These are phyloP conservation scores for Meriones psammophilus DNA, from an alignment of 2,797 vertebrate species.

Conservation along the genomic window DNA sequence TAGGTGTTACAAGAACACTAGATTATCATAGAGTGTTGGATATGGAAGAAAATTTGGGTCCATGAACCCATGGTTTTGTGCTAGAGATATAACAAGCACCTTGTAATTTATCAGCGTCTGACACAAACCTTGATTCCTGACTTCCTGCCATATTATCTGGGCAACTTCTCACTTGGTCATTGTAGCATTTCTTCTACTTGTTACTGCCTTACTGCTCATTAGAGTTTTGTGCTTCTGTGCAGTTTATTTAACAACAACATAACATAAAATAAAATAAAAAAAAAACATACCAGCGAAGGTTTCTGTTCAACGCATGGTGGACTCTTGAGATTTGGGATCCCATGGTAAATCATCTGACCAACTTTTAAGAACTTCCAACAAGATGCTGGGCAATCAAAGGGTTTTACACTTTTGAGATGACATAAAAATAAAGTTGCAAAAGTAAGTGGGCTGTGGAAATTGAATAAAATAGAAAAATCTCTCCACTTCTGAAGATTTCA, in stretches of 20 bases:
- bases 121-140: background rate
- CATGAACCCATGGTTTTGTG: background rate
- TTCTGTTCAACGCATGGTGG: background rate
- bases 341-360: background rate
- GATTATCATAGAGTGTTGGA: background rate
- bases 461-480: slow-evolving; percentile 17
- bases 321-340: background rate
- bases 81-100: background rate
- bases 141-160: background rate
- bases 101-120: background rate
- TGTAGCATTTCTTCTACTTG: background rate
- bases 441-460: background rate
- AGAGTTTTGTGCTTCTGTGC: background rate
- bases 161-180: background rate
- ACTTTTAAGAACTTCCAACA: background rate
- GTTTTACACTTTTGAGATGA: background rate
- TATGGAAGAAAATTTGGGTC: background rate
- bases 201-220: background rate
- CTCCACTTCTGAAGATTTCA: background rate
- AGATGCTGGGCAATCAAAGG: background rate
- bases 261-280: background rate
- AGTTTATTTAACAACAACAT: background rate
- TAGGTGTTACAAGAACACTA: background rate
- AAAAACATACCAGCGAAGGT: background rate
- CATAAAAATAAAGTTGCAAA: slow-evolving; percentile 7